Base-by-base conservation (phyloP, 2,797 vertebrate species). In the Coregonus ussuriensis region DNA sequence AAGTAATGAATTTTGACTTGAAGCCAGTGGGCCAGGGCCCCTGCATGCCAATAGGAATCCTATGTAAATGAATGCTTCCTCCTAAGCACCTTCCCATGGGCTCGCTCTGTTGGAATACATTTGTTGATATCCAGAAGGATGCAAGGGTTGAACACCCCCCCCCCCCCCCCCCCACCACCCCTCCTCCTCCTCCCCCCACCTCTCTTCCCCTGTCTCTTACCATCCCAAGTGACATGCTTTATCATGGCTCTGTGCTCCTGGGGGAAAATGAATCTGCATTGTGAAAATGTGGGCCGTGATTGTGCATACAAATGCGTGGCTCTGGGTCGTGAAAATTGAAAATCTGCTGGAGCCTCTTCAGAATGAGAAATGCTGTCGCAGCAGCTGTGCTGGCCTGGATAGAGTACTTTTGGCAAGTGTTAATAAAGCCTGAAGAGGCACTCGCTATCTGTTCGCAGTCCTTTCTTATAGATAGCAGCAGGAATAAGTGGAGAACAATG, bases 341-440 rank as follows among this genome's bases (percentile, higher is more conserved):
- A 47, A 56, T 59, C 52, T 56, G 53, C 71, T 72, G 71, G 71
- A 72, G 31, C 66, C 59, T 70, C 65, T 76, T 72, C 71, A 75
- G 74, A 77, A 74, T 47, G 35, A 72, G 63, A 76, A 78, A 69
- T 72, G 73, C 67, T 73, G 69, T 65, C 14, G 72, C 68, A 56
- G 9, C 18, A 14, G 35, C 6, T 41, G 68, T 25, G 68, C 37
- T 7, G 31, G 31, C 15, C 31, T 67, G 29, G 65, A 67, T 31
- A 29, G 65, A 67, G 25, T 63, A 13, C 59, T 25, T 21, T 63
- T 63, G 59, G 59, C 59, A 21, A 25, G 65, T 31, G 65, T 67
- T 69, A 71, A 71, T 71, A 53, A 71, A 52, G 70, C 5, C 70
- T 71, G 70, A 47, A 71, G 70, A 71, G 47, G 70, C 70, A 53